These are phyloP conservation scores for Caenorhabditis inopinata DNA, from an alignment of 1,140 invertebrate species.

Conservation along the genomic window DNA sequence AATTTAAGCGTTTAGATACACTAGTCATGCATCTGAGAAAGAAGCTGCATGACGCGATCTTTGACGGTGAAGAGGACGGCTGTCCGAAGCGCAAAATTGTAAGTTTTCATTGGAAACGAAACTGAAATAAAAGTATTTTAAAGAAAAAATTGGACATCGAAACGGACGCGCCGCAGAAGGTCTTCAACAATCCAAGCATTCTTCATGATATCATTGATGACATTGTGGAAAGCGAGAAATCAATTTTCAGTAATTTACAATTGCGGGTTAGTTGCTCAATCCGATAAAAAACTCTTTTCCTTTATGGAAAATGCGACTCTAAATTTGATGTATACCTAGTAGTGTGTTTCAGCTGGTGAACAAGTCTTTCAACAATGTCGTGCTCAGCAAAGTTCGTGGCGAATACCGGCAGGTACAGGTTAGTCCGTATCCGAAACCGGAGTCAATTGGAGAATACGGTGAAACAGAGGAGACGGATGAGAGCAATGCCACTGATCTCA, in stretches of 20 bases:
- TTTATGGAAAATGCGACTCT: too few relatives aligned
- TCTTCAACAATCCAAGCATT: not conserved
- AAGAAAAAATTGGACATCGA: slow-evolving; percentile 17
- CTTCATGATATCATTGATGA: not conserved
- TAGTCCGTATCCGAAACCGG: not conserved
- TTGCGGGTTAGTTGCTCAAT: not conserved
- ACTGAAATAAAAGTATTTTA: not conserved
- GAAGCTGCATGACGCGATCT: not conserved
- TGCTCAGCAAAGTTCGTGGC: slow-evolving; percentile 1
- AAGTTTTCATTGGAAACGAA: too few relatives aligned
- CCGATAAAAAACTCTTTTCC: too few relatives aligned
- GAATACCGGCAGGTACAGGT: not conserved
- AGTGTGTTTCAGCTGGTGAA: not conserved
- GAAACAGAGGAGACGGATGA: not conserved
- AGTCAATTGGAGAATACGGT: not conserved
- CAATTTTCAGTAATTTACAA: not conserved
- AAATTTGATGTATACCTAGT: too few relatives aligned
- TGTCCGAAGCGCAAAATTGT: slow-evolving; percentile 9
- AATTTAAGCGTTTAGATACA: not conserved
- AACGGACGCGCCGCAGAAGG: not conserved
- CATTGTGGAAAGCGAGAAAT: not conserved
- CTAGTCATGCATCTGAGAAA: not conserved
- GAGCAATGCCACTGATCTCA: not conserved
- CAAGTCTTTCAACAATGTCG: slow-evolving; percentile 1
- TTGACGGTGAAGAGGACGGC: not conserved